Conservation (phyloP, 2,797 vertebrate genomes). For the Artibeus jamaicensis region DNA sequence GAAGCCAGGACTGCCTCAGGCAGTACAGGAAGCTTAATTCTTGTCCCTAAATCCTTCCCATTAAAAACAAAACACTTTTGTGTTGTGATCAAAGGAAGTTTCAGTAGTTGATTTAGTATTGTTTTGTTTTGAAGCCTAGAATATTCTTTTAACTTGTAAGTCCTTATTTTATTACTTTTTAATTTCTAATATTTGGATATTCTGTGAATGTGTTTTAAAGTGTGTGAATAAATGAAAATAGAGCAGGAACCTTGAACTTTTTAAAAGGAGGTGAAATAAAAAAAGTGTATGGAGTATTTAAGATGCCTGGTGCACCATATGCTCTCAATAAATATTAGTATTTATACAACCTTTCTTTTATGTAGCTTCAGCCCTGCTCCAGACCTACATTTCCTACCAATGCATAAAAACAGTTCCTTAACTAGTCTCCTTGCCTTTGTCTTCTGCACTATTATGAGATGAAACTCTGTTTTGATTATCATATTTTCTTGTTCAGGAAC, state of each 20-base stretch:
- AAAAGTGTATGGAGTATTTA: neutral
- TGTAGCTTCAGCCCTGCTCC: neutral
- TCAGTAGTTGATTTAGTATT: neutral
- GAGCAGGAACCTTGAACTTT: conserved; percentile 63
- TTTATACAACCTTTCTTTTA: neutral
- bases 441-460: neutral
- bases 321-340: neutral
- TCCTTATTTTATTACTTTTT: conserved; percentile 12
- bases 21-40: neutral
- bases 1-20: neutral
- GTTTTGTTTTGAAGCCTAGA: neutral
- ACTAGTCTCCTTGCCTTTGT: neutral
- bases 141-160: conserved; percentile 37
- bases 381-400: neutral
- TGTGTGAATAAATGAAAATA: conserved; percentile 73
- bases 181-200: neutral
- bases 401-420: neutral
- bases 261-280: neutral
- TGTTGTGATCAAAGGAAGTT: conserved; percentile 48
- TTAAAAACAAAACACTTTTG: conserved; percentile 12
- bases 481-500: neutral
- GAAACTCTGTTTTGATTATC: neutral
- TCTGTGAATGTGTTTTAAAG: conserved; percentile 52
- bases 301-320: too few relatives aligned
- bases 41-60: neutral